A percentile compares a stretch with the other conserved stretches of the same genome.
Evolutionary conservation across 2,113 vertebrate genomes (phyloP).

Genomic region (Calypte anna): DNA sequence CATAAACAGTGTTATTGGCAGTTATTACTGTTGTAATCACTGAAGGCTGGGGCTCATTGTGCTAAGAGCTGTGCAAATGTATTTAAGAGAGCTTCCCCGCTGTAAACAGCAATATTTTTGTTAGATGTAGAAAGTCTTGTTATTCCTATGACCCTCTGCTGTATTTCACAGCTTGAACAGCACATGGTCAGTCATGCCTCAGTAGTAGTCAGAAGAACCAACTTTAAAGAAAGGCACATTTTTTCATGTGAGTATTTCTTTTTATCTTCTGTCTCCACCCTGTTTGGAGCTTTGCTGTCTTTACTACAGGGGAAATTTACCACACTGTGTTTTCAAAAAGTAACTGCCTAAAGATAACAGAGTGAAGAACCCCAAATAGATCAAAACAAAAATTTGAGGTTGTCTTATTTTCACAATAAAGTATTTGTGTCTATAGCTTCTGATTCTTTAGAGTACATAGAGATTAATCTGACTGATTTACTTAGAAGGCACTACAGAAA

Average conservation of each 20-base stretch:
- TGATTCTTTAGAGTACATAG: background rate
- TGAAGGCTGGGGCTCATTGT: background rate
- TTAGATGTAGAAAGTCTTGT: constrained; percentile 2
- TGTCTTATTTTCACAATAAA: background rate
- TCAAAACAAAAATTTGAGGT: background rate
- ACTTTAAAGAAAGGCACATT: background rate
- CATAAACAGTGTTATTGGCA: constrained; percentile 43
- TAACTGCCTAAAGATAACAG: background rate
- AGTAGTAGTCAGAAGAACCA: background rate
- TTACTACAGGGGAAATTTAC: background rate
- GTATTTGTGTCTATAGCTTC: background rate
- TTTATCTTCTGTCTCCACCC: background rate
- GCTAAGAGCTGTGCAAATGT: constrained; percentile 31
- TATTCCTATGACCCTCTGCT: constrained; percentile 14
- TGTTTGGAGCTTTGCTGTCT: background rate
- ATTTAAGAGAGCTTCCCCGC: constrained; percentile 29
- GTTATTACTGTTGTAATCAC: constrained; percentile 22
- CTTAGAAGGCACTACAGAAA: background rate
- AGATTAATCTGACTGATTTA: background rate
- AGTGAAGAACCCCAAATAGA: background rate
- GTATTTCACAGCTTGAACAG: constrained; percentile 11
- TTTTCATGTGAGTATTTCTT: background rate
- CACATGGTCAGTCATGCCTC: background rate
- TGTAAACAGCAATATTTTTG: constrained; percentile 27
- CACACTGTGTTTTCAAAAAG: background rate